A percentile compares a stretch with the other conserved stretches of the same genome.
phyloP scores from a whole-genome alignment of 2,113 vertebrate species.

The Oceanodroma tethys region DNA sequence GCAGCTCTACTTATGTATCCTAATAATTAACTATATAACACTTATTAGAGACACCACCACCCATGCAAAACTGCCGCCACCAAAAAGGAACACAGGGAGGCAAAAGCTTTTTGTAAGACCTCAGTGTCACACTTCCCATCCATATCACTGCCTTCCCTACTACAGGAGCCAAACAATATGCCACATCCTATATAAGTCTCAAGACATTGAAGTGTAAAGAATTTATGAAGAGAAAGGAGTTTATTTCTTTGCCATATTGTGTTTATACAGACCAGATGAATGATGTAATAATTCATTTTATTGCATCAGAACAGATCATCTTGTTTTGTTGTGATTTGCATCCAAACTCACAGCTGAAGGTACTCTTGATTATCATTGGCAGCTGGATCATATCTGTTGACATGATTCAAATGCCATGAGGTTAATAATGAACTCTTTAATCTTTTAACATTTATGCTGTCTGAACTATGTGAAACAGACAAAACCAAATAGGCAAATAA shows the following conservation, averaged over 20 bases:
- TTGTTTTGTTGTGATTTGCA: conserved; percentile 27
- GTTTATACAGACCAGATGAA: conserved; percentile 4
- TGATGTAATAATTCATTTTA: conserved; percentile 20
- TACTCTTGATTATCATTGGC: conserved; percentile 20
- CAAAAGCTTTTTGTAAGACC: background rate
- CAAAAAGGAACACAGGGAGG: background rate
- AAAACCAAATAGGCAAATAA: conserved; percentile 9
- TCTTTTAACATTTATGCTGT: conserved; percentile 27
- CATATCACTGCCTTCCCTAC: background rate
- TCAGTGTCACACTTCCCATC: background rate
- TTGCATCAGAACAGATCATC: conserved; percentile 9
- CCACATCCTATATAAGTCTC: background rate
- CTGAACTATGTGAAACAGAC: background rate
- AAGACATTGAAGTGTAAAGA: background rate
- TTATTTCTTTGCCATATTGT: background rate
- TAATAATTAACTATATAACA: background rate
- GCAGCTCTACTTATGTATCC: conserved; percentile 18
- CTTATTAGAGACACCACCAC: background rate
- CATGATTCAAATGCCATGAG: background rate
- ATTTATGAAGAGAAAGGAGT: background rate
- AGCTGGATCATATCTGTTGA: conserved; percentile 15
- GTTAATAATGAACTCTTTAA: conserved; percentile 37
- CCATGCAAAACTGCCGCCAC: background rate
- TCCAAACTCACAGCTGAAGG: conserved; percentile 39
- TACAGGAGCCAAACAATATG: background rate